Evolutionary conservation across 2,797 vertebrate genomes (phyloP), one percentile per base, ranked within the genome.

Genomic region (Cryptoprocta ferox): DNA sequence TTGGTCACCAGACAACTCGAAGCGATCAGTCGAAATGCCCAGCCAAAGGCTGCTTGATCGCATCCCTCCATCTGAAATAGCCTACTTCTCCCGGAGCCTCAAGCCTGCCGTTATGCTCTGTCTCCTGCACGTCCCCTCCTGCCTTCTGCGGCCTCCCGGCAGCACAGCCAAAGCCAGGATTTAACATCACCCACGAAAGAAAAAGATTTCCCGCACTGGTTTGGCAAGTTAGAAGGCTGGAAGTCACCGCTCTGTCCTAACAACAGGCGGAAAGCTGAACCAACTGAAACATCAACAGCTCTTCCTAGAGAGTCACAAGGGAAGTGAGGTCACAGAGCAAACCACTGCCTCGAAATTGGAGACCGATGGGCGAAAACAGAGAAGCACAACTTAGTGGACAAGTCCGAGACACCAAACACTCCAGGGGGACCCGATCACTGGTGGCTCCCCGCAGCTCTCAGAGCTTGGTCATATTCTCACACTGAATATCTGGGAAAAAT

Each of bases 21-120:
- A 26, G 2, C 24, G 37, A 81, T 93, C 42, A 48, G 35, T 4
- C 59, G 70, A 96, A 86, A 89, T 89, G 83, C 61, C 84, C 76
- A 35, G 30, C 30, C 50, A n/a, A 95, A 91, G 50, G 82, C 42
- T 70, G 50, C n/a, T 56, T 87, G 65, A 65, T 76, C 66, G 45
- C 50, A 28, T 89, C 28, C 94, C 53, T 94, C 76, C 59, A 37
- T 28, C 32, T 88, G 94, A 80, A 96, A 85, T 39, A 84, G 24
- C 30, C 81, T 82, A 26, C 48, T 82, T 50, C 12, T 15, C 16
- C 18, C 15, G 24, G 37, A 42, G n/a, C 48, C 91, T 82, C 24
- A 21, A 50, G 13, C 7, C 8, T 11, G 4, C 32, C 2, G 61
- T 59, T 37, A 37, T n/a, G 32, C 53, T 91, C 59, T 91, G 76